phyloP scores from a whole-genome alignment of 2,797 vertebrate genomes.

The Octomys mimax region DNA sequence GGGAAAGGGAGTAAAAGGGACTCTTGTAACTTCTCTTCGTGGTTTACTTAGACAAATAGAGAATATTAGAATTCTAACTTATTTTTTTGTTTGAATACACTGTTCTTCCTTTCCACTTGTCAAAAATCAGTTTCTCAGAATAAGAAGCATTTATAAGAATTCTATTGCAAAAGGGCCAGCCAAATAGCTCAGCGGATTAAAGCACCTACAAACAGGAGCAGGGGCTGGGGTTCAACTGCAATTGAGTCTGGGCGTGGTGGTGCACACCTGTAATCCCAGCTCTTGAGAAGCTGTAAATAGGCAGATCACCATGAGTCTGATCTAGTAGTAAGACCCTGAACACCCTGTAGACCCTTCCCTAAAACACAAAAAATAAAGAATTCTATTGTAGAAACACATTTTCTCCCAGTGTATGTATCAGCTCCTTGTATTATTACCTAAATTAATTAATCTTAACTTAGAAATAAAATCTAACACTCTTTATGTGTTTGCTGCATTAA shows the following conservation, averaged over 20 bases:
- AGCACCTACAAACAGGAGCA: too few relatives aligned
- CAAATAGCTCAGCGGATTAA: too few relatives aligned
- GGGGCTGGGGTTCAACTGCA: too few relatives aligned
- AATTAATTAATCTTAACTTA: slow-evolving; percentile 1
- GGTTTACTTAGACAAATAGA: neutral
- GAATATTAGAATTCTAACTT: neutral
- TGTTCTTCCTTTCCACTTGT: neutral
- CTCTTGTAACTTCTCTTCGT: neutral
- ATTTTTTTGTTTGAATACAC: neutral
- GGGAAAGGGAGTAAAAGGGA: neutral
- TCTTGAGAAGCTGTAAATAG: too few relatives aligned
- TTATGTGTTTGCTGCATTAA: neutral
- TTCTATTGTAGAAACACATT: neutral
- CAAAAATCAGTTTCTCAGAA: slow-evolving; percentile 21
- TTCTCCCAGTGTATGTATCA: neutral
- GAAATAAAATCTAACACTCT: slow-evolving; percentile 27
- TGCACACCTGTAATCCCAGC: too few relatives aligned
- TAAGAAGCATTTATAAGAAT: neutral
- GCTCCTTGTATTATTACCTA: neutral
- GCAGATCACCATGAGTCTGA: too few relatives aligned
- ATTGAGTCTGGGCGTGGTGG: too few relatives aligned
- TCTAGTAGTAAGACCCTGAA: too few relatives aligned
- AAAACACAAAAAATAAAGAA: neutral
- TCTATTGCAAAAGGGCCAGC: neutral
- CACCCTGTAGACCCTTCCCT: too few relatives aligned